Base-by-base conservation (phyloP, 2,113 vertebrate species). In the Heterotilapia buettikoferi region DNA sequence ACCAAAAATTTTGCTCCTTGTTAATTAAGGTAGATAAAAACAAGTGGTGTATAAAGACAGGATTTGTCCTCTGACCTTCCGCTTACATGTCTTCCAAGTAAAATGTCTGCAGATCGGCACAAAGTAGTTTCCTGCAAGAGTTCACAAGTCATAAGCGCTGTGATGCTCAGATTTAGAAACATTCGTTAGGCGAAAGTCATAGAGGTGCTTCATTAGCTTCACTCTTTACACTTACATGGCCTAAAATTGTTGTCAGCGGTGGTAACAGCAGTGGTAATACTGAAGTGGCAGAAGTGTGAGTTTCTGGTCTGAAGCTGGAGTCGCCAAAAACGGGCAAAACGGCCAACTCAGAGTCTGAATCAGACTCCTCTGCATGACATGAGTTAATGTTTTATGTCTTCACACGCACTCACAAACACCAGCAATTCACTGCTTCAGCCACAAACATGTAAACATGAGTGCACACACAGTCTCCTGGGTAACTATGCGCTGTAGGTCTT, bases 401-500 rank as follows among this genome's bases (percentile, higher is more conserved):
- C 43, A 89, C 81, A 89, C 19, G 4, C 52, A 16, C 5, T n/a
- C 79, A 86, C 61, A 73, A 81, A 86, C 56, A 56, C 45, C 16
- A 38, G 36, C 79, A 53, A 38, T 79, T 59, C 26, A 47, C 71
- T 24, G 88, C 88, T 81, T 54, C 36, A 63, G 76, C 76, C 71
- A 84, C 79, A 90, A 80, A 86, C 52, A 78, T 71, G 83, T 56
- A 7, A 50, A 88, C 61, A 71, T 13, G 80, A 79, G 7, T n/a
- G 11, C 78, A 52, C n/a, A 56, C 33, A 87, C 86, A 88, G 90
- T 89, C 80, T 68, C 9, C 84, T 88, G 80, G 91, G 94, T 89
- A 79, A 3, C 59, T 86, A 80, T 90, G 73, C 78, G 29, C 91
- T 73, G 91, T 89, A 53, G 86, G 89, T 92, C 94, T 92, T 89